Evolutionary conservation across 30 jellyfish, hydroid and myxozoan species (phyloP).

Genomic region (Aurelia sp.): DNA sequence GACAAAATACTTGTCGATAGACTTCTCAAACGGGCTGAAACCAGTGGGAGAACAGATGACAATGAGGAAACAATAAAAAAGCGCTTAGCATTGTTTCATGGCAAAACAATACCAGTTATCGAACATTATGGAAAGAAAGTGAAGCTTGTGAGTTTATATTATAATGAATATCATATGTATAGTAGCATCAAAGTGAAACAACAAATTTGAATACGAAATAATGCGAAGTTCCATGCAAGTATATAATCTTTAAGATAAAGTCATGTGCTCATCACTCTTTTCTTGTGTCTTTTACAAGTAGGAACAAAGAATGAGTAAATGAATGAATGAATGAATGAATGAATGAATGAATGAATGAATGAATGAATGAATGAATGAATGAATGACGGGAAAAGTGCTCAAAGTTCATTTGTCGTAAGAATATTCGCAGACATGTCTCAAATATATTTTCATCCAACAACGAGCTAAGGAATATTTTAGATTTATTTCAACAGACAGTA

Average conservation of each 20-base stretch:
- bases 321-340: not conserved
- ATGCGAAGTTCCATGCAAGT: too few species aligned
- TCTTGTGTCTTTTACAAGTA: too few species aligned
- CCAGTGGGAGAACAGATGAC: slow-evolving; percentile 92
- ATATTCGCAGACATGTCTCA: too few species aligned
- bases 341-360: not conserved
- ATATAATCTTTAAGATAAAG: too few species aligned
- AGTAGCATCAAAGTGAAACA: too few species aligned
- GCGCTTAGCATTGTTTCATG: slow-evolving; percentile 82
- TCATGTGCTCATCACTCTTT: too few species aligned
- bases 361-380: not conserved
- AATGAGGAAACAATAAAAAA: slow-evolving; percentile 83
- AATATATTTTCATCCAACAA: too few species aligned
- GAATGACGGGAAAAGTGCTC: not conserved
- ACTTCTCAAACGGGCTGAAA: slow-evolving; percentile 74
- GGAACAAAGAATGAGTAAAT: not conserved
- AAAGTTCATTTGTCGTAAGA: too few species aligned
- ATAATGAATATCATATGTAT: not conserved
- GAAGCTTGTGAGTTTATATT: slow-evolving; percentile 50
- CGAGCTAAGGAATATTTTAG: too few species aligned
- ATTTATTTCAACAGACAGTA: too few species aligned
- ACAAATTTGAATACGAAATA: too few species aligned
- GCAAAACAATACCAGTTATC: slow-evolving; percentile 80
- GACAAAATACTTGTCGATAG: slow-evolving; percentile 63
- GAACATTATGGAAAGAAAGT: slow-evolving; percentile 71